Evolutionary conservation across 2,888 invertebrate species (phyloP).

Genomic region (Hydrotaea diabolus): DNA sequence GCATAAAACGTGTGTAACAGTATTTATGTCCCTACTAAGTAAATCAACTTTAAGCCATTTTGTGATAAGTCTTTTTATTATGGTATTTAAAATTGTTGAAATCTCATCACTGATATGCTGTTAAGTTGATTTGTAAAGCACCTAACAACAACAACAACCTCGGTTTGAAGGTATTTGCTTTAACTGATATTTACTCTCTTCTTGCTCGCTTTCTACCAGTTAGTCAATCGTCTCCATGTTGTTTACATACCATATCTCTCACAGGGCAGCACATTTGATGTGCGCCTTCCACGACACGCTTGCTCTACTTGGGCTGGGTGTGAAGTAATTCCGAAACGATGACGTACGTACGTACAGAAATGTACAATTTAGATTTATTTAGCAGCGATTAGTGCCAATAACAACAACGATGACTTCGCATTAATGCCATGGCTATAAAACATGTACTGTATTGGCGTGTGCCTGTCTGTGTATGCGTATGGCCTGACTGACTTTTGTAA

Average conservation of each 20-base stretch:
- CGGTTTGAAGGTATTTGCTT: background rate
- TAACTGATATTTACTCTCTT: conserved; percentile 12
- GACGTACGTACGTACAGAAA: conserved; percentile 40
- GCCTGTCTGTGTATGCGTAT: background rate
- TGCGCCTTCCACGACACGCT: conserved; percentile 20
- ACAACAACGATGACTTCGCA: conserved; percentile 5
- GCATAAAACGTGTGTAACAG: too few relatives aligned
- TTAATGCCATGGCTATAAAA: background rate
- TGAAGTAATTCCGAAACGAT: conserved; percentile 54
- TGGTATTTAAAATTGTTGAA: too few relatives aligned
- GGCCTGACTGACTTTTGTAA: conserved; percentile 14
- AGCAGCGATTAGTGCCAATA: conserved; percentile 51
- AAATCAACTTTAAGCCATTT: too few relatives aligned
- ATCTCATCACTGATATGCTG: too few relatives aligned
- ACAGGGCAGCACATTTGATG: background rate
- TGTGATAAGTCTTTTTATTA: too few relatives aligned
- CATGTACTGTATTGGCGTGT: background rate
- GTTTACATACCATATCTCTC: conserved; percentile 6
- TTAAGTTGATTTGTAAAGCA: background rate
- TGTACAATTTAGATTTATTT: conserved; percentile 30
- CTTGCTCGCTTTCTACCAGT: background rate
- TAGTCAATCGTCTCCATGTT: background rate
- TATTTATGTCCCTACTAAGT: too few relatives aligned
- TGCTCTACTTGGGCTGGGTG: conserved; percentile 26
- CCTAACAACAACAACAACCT: background rate